Evolutionary conservation across 2,797 vertebrate genomes (phyloP).

Genomic region (Catharus ustulatus): DNA sequence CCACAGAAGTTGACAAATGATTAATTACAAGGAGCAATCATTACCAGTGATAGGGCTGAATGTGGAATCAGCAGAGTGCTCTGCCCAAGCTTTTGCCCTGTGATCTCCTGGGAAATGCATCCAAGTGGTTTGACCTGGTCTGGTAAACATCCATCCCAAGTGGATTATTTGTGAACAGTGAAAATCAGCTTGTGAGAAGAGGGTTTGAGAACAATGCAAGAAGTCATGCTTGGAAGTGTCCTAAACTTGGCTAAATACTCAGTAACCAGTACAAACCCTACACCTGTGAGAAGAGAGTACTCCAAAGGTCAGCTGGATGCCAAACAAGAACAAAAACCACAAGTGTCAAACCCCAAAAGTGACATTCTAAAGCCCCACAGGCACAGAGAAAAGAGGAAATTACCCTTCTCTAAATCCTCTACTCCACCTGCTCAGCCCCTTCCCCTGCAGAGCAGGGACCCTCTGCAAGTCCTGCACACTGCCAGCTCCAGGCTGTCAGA

Average conservation of each 20-base stretch:
- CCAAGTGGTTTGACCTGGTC: neutral
- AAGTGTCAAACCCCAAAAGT: neutral
- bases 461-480: neutral
- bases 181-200: neutral
- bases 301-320: neutral
- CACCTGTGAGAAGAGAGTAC: neutral
- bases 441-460: neutral
- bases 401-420: accelerated
- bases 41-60: neutral
- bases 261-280: neutral
- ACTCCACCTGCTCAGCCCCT: neutral
- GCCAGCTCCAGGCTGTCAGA: neutral
- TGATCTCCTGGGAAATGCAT: neutral
- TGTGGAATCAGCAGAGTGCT: neutral
- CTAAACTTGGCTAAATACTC: neutral
- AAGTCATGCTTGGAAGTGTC: neutral
- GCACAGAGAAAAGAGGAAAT: neutral
- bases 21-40: neutral
- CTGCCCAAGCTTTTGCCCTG: neutral
- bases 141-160: neutral
- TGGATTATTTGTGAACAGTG: neutral
- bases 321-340: neutral
- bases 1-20: neutral
- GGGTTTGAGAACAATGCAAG: neutral
- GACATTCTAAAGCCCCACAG: neutral